Evolutionary conservation across 2,797 vertebrate genomes (phyloP), one percentile per base, ranked within the genome.

Genomic region (Poeciliopsis infans): DNA sequence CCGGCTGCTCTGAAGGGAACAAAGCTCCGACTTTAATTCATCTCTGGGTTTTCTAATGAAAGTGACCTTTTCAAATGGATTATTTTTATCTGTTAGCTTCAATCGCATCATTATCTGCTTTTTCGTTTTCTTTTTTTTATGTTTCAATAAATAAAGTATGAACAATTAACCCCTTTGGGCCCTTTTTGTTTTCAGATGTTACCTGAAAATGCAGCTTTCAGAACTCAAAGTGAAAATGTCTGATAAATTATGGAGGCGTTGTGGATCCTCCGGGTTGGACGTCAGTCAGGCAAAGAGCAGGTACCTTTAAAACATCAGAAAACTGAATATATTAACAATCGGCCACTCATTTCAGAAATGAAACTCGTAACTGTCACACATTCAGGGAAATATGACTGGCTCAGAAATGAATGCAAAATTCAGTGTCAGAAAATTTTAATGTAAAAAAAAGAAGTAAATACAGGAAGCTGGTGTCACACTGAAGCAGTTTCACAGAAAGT

Each of bases 81-180:
- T 93, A 89, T 91, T 96, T 91, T 94, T 94, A 92, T 93, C 88
- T 89, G 92, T 96, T 96, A 94, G 95, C 95, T 95, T 95, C 93
- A 94, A 85, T 95, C 94, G 94, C 91, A 90, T 96, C 94, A 95
- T 96, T 88, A 95, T 90, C 92, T 96, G 96, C 95, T 93, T 95
- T 53, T 93, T 88, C 75, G 85, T 89, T 91, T 92, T 89, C 76
- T 85, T 89, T 89, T 91, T 93, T 91, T 93, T 91, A 83, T 87
- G 87, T 94, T 95, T 92, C 90, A 92, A 90, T 94, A 94, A 95
- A 95, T 91, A 92, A 93, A 93, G 39, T 81, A 89, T 81, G 71
- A 78, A 84, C 78, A 12, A 73, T 77, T 6, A 61, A 0, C 0
- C 12, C 11, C n/a, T 72, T 59, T 74, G 0, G 4, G 28, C 75